These are phyloP conservation scores for Takifugu ocellatus DNA, from an alignment of 2,797 vertebrate species.

Conservation along the genomic window DNA sequence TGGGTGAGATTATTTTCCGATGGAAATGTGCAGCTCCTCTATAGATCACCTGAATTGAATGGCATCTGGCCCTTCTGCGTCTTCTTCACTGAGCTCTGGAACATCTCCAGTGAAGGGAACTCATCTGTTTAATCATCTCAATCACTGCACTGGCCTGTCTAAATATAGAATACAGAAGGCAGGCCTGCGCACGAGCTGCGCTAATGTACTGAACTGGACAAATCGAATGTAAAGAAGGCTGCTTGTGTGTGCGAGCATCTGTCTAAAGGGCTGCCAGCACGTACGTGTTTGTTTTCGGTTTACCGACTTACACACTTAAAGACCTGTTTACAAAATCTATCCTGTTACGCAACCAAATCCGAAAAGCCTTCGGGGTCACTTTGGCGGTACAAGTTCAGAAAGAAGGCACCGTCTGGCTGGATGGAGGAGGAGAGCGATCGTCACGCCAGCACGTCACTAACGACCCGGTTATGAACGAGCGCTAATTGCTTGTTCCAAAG, in stretches of 20 bases:
- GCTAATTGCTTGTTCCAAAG: conserved; percentile 54
- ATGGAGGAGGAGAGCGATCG: conserved; percentile 18
- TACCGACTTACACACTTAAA: conserved; percentile 43
- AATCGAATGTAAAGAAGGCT: conserved; percentile 29
- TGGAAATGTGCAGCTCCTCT: conserved; percentile 20
- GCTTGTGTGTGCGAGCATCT: conserved; percentile 13
- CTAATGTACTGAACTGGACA: conserved; percentile 43
- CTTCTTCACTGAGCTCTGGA: conserved; percentile 52
- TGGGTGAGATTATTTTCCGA: too few species aligned
- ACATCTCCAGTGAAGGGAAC: conserved; percentile 51
- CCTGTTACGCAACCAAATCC: conserved; percentile 69
- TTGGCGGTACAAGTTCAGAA: conserved; percentile 40
- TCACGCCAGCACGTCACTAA: conserved; percentile 12
- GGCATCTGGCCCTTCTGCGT: conserved; percentile 26
- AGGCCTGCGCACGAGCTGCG: conserved; percentile 6
- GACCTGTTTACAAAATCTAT: conserved; percentile 54
- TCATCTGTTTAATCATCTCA: conserved; percentile 73
- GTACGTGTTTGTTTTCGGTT: conserved; percentile 51
- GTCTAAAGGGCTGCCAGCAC: conserved; percentile 26
- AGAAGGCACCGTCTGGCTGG: conserved; percentile 26
- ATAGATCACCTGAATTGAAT: conserved; percentile 47
- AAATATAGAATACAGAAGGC: conserved; percentile 62
- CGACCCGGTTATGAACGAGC: conserved; percentile 57
- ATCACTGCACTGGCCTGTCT: conserved; percentile 58
- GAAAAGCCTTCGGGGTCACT: conserved; percentile 30